Conservation (phyloP, 2,888 invertebrate species). For the Petrophora chlorosata region DNA sequence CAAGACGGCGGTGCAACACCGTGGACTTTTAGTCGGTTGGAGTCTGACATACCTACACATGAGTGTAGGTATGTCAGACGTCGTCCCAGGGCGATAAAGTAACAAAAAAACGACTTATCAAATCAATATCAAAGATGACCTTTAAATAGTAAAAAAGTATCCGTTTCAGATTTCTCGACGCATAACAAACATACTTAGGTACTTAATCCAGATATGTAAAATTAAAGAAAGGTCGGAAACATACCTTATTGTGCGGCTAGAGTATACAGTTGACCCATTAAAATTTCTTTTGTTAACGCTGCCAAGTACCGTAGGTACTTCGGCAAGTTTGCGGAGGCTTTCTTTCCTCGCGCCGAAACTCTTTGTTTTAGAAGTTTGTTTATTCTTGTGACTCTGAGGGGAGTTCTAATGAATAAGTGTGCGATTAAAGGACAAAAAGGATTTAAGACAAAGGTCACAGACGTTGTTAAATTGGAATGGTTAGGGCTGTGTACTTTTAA, state of each 20-base stretch:
- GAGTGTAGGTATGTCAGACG: too few species aligned
- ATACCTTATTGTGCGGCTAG: conserved; percentile 29
- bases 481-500: conserved; percentile 18
- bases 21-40: too few species aligned
- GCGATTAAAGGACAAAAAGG: conserved; percentile 48
- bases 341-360: conserved; percentile 40
- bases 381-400: conserved; percentile 44
- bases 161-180: too few species aligned
- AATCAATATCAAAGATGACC: too few species aligned
- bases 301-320: conserved; percentile 31
- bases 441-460: conserved; percentile 45
- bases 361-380: conserved; percentile 50
- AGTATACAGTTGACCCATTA: conserved; percentile 39
- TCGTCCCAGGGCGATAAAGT: too few species aligned
- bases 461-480: conserved; percentile 29
- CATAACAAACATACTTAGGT: too few species aligned
- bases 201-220: too few species aligned
- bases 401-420: conserved; percentile 50
- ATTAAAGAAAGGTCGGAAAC: conserved; percentile 18
- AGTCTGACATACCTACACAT: too few species aligned
- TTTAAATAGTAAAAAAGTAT: too few species aligned
- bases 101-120: too few species aligned
- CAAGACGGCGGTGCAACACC: too few species aligned
- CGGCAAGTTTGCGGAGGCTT: conserved; percentile 38
- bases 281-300: conserved; percentile 36